Evolutionary conservation across 1,140 invertebrate genomes (phyloP).

Genomic region (Nasonia vitripennis): DNA sequence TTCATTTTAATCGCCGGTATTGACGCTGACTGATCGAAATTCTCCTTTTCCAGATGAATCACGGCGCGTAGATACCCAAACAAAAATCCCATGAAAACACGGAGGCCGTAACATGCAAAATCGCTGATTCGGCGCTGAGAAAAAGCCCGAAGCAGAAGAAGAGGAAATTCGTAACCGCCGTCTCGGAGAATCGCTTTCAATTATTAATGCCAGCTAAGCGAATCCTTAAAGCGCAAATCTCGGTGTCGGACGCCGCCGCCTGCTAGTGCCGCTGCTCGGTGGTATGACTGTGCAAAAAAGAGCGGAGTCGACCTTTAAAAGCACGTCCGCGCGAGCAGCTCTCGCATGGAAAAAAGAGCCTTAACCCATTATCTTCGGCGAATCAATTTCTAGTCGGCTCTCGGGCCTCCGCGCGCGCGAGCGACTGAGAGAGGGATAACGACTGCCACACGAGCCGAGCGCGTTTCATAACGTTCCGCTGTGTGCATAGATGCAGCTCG

Average conservation of each 20-base stretch:
- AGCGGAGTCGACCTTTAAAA: constrained; percentile 9
- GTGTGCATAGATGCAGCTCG: background rate
- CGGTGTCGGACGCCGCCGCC: background rate
- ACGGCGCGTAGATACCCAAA: background rate
- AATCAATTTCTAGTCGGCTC: background rate
- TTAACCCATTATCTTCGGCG: constrained; percentile 37
- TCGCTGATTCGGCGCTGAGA: background rate
- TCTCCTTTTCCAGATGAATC: no score
- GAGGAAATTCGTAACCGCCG: constrained; percentile 34
- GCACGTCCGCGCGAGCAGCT: background rate
- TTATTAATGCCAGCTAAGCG: constrained; percentile 41
- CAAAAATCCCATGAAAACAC: no score
- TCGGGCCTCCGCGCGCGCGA: background rate
- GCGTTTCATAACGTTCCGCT: constrained; percentile 13
- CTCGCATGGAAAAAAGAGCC: constrained; percentile 11
- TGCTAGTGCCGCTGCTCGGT: background rate
- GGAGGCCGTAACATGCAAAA: background rate
- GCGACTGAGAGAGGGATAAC: background rate
- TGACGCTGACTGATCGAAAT: no score
- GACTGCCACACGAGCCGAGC: background rate
- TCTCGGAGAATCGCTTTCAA: constrained; percentile 32
- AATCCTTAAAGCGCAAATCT: constrained; percentile 30
- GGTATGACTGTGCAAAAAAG: background rate
- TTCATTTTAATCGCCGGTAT: no score
- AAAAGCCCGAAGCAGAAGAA: background rate